A percentile compares a stretch with the other conserved stretches of the same genome.
Conservation (phyloP, 2,888 invertebrate species). For the Dysmachus trigonus region DNA sequence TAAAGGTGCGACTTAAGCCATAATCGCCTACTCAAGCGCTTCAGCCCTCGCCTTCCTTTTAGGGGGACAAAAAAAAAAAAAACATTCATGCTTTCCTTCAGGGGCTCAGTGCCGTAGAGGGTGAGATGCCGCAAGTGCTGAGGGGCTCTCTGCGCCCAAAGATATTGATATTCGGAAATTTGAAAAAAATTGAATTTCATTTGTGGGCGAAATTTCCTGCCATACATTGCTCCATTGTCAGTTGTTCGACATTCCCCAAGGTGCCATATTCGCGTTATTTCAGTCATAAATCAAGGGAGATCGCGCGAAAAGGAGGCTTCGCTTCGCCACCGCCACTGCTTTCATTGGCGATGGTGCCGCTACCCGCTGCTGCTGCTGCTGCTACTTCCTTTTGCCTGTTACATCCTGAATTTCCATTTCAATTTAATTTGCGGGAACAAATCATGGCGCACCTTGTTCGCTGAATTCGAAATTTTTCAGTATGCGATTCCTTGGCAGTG, state of each 20-base stretch:
- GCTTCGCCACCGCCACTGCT: neutral
- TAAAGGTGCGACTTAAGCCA: constrained; percentile 15
- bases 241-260: constrained; percentile 45
- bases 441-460: constrained; percentile 44
- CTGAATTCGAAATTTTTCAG: constrained; percentile 41
- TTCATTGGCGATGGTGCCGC: neutral
- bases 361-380: neutral
- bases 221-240: constrained; percentile 39
- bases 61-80: too few relatives aligned
- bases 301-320: neutral
- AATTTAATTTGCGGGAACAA: constrained; percentile 47
- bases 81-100: neutral
- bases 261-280: constrained; percentile 48
- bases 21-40: constrained; percentile 5
- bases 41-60: neutral
- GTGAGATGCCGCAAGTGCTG: neutral
- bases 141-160: neutral
- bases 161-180: constrained; percentile 46
- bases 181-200: constrained; percentile 44
- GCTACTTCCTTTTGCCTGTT: constrained; percentile 31
- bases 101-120: neutral
- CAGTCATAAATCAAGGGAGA: constrained; percentile 46
- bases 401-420: constrained; percentile 41
- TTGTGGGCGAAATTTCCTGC: constrained; percentile 32
- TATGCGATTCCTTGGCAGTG: constrained; percentile 32